Conservation (phyloP, 2,888 invertebrate species). For the Nomada ferruginata region DNA sequence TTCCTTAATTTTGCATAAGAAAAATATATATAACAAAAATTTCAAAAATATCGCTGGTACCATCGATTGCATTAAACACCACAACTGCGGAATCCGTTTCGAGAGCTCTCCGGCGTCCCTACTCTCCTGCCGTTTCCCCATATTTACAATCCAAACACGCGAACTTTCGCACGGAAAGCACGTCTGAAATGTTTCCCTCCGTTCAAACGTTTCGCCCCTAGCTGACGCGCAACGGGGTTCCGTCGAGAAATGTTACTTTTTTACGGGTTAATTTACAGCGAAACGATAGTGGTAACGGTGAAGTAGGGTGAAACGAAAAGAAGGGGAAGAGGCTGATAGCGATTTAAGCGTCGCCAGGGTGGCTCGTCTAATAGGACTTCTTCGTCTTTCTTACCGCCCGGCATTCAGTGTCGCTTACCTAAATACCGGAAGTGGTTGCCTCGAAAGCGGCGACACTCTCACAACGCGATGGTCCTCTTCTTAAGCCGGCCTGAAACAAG, state of each 20-base stretch:
- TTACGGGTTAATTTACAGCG: conserved; percentile 29
- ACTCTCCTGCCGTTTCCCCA: not conserved
- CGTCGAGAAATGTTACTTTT: conserved; percentile 32
- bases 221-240: not conserved
- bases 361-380: conserved; percentile 55
- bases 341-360: conserved; percentile 54
- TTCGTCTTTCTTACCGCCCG: conserved; percentile 31
- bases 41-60: not conserved
- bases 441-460: conserved; percentile 67
- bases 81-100: conserved; percentile 2
- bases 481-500: conserved; percentile 67
- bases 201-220: conserved; percentile 16
- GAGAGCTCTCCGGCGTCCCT: not conserved
- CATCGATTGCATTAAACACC: not conserved
- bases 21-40: not conserved
- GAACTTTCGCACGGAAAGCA: conserved; percentile 9
- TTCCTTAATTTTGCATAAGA: not conserved
- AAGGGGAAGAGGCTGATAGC: conserved; percentile 50
- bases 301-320: conserved; percentile 5
- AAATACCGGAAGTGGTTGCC: conserved; percentile 77
- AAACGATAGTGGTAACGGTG: not conserved
- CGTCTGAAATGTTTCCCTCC: conserved; percentile 10
- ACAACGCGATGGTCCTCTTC: conserved; percentile 46
- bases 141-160: conserved; percentile 34
- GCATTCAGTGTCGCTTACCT: conserved; percentile 64